Base-by-base conservation (phyloP, 2,797 vertebrate genomes). In the Capromys pilorides region DNA sequence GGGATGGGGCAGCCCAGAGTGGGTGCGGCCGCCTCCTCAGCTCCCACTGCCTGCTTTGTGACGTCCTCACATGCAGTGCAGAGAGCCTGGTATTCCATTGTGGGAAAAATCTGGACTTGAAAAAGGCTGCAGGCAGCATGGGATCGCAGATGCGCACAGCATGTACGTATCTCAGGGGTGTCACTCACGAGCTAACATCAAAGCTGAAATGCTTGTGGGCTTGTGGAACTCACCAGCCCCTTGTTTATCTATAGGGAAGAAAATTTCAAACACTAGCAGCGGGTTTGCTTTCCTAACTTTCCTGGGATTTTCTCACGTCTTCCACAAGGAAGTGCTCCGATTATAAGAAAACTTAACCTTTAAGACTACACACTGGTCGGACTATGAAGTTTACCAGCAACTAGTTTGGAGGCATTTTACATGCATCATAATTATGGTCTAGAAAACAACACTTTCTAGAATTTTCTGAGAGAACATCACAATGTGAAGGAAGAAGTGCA, bases 391-490 rank as follows among this genome's bases (percentile, higher is more conserved):
- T 59, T 67, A 14, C 9, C 69, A 84, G 71, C 26, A 64, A 82
- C 49, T 86, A 77, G 66, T 95, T 36, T 84, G 31, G 14, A 92
- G 36, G 7, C 28, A 89, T 90, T 86, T 90, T 36, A 88, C 80
- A 57, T 69, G 22, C 22, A 62, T 14, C 10, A 81, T 84, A 26
- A 36, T 54, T 45, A 79, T 77, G 41, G 28, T 93, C 73, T 49
- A 26, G 12, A 77, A 77, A 77, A 77, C 28, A 77, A 49, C 45
- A 31, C 28, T 77, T 77, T 31, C 39, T 71, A 28, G 39, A 85
- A 80, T 39, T 33, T 19, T 75, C 57, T 79, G 49, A 94, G 57
- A 89, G 19, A 3, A 39, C 73, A 73, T 45, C 12, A 88, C 33
- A 62, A 59, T 31, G 45, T 33, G 3, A n/a, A 36, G 19, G 71